phyloP scores from a whole-genome alignment of 2,113 vertebrate genomes.

The Panthera uncia region DNA sequence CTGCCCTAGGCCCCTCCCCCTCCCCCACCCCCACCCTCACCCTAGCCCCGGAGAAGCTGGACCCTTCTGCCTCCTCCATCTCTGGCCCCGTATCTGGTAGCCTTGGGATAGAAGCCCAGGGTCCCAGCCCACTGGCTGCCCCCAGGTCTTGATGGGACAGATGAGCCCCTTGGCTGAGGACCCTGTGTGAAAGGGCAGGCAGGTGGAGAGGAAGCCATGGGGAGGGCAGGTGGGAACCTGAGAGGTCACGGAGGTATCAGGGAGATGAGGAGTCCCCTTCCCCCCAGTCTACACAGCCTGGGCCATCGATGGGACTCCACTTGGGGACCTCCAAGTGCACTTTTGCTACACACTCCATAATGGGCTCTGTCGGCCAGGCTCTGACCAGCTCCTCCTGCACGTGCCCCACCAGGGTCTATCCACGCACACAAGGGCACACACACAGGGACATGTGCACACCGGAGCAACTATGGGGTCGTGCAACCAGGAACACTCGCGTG shows the following conservation, averaged over 20 bases:
- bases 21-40: not conserved
- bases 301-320: not conserved
- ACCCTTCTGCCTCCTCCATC: fast-evolving
- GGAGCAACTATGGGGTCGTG: too few species aligned
- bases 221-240: not conserved
- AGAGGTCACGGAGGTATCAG: not conserved
- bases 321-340: not conserved
- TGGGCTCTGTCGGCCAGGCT: not conserved
- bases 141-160: not conserved
- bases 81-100: not conserved
- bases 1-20: too few species aligned
- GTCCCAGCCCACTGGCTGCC: not conserved
- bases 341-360: not conserved
- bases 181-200: not conserved
- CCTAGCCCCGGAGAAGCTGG: not conserved
- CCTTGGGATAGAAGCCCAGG: not conserved
- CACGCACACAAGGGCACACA: not conserved
- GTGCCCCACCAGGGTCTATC: not conserved
- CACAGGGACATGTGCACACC: not conserved
- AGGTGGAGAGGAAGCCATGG: not conserved
- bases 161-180: not conserved
- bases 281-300: not conserved
- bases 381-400: not conserved
- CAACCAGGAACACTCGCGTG: not conserved
- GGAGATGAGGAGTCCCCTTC: not conserved